phyloP scores from a whole-genome alignment of 2,113 vertebrate genomes.

The Hassar affinis region DNA sequence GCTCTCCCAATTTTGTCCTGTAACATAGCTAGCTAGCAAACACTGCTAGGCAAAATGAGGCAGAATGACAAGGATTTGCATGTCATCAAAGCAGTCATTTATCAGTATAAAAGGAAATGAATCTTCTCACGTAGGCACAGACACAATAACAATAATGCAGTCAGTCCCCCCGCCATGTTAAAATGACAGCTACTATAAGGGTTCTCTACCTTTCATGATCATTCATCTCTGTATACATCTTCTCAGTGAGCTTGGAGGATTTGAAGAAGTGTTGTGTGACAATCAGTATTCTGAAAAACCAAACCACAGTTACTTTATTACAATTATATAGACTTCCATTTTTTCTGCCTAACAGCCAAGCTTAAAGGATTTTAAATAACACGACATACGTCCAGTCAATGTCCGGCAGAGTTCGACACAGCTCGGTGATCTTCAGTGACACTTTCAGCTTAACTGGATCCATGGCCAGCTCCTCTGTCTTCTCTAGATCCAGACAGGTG shows the following conservation, averaged over 20 bases:
- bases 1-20: not conserved
- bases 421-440: conserved; percentile 74
- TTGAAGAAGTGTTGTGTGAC: conserved; percentile 87
- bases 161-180: not conserved
- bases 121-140: not conserved
- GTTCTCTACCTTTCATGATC: conserved; percentile 83
- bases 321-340: not conserved
- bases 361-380: not conserved
- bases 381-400: conserved; percentile 80
- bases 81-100: not conserved
- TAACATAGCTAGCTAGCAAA: not conserved
- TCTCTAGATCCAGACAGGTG: conserved; percentile 80
- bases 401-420: conserved; percentile 78
- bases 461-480: conserved; percentile 74
- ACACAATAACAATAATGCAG: not conserved
- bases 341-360: not conserved
- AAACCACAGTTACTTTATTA: not conserved
- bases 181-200: not conserved
- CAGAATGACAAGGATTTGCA: not conserved
- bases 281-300: conserved; percentile 80
- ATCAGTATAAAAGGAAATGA: not conserved
- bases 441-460: conserved; percentile 70
- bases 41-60: not conserved
- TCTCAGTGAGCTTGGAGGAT: conserved; percentile 79
- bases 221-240: conserved; percentile 83